Evolutionary conservation across 1,140 invertebrate genomes (phyloP).

Genomic region (Heliconius congener): DNA sequence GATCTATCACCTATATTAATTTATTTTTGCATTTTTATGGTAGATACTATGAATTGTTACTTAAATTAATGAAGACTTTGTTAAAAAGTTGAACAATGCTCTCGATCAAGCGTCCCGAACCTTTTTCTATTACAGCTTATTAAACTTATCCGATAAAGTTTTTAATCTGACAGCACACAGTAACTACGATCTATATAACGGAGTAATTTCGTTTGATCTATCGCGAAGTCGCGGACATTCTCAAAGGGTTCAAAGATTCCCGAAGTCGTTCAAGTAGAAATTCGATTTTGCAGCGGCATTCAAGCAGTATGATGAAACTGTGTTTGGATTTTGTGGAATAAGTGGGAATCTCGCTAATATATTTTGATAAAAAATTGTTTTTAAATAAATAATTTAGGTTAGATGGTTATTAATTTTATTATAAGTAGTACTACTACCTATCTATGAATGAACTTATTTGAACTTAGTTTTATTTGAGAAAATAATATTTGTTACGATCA

Average conservation of each 20-base stretch:
- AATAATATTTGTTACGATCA: too few species aligned
- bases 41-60: too few species aligned
- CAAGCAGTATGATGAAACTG: slow-evolving; percentile 16
- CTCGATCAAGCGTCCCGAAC: background rate
- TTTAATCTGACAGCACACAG: background rate
- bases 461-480: too few species aligned
- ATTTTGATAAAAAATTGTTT: background rate
- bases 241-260: slow-evolving; percentile 60
- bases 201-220: slow-evolving; percentile 56
- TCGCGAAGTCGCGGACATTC: slow-evolving; percentile 40
- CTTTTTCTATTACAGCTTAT: slow-evolving; percentile 1
- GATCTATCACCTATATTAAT: background rate
- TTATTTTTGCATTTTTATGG: too few species aligned
- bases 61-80: too few species aligned
- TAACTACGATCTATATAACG: slow-evolving; percentile 25
- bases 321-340: slow-evolving; percentile 4
- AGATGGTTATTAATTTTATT: too few species aligned
- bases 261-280: slow-evolving; percentile 58
- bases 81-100: background rate
- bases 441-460: too few species aligned
- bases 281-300: slow-evolving; percentile 54
- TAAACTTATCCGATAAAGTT: background rate
- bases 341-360: slow-evolving; percentile 9
- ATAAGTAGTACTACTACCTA: too few species aligned
- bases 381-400: too few species aligned